Evolutionary conservation across 2,888 invertebrate genomes (phyloP).

Genomic region (Dryococelus australis): DNA sequence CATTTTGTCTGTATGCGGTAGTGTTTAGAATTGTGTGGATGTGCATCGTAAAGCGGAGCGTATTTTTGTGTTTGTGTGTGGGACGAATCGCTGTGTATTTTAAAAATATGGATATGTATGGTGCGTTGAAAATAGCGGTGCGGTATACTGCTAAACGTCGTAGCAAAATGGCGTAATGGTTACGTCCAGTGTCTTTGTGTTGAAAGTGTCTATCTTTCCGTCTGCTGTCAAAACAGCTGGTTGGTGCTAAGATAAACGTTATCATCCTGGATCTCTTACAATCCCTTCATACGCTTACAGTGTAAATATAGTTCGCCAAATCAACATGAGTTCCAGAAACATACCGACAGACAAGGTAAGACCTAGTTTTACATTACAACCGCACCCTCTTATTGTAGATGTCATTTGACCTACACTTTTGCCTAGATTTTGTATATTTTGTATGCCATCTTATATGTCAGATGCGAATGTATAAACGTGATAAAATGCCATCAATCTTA

Average conservation of each 20-base stretch:
- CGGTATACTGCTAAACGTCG: conserved; percentile 35
- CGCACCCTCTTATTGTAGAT: conserved; percentile 6
- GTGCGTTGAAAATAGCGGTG: conserved; percentile 39
- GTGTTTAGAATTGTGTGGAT: conserved; percentile 35
- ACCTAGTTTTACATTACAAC: conserved; percentile 18
- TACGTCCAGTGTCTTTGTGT: conserved; percentile 39
- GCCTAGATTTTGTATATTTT: background rate
- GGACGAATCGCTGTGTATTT: conserved; percentile 33
- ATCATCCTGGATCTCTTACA: conserved; percentile 45
- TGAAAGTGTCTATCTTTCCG: conserved; percentile 45
- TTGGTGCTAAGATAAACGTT: conserved; percentile 45
- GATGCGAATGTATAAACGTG: too few species aligned
- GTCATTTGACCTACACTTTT: conserved; percentile 11
- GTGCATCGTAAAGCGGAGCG: conserved; percentile 31
- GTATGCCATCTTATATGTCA: too few species aligned
- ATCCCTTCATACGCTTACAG: conserved; percentile 40
- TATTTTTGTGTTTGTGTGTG: conserved; percentile 32
- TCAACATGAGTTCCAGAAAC: conserved; percentile 75
- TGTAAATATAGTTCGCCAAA: conserved; percentile 36
- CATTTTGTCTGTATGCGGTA: conserved; percentile 45
- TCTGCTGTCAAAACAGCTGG: conserved; percentile 47
- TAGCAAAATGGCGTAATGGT: conserved; percentile 46
- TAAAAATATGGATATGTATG: conserved; percentile 44
- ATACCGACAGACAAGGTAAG: conserved; percentile 85
- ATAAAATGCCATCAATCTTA: too few species aligned